A percentile compares a stretch with the other conserved stretches of the same genome.
Conservation (phyloP, 2,797 vertebrate species). For the Yasuhikotakia modesta region DNA sequence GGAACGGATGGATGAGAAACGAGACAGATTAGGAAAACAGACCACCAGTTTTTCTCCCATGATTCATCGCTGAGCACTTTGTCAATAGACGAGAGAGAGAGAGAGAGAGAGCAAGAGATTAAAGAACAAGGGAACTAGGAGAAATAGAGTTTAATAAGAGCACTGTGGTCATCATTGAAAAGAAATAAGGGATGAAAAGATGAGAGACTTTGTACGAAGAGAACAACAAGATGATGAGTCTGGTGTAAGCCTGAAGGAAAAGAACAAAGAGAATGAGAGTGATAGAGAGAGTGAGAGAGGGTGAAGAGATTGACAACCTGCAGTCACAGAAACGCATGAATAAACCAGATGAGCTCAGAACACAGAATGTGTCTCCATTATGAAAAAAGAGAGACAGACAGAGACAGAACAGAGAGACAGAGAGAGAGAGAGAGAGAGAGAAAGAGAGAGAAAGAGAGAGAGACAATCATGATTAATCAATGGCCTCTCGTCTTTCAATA, state of each 20-base stretch:
- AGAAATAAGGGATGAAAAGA: conserved; percentile 39
- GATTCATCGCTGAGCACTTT: conserved; percentile 70
- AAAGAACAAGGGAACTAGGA: conserved; percentile 32
- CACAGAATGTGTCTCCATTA: conserved; percentile 57
- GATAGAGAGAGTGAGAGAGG: too few species aligned
- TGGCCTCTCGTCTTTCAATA: conserved; percentile 59
- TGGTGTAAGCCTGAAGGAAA: too few species aligned
- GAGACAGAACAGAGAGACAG: conserved; percentile 32
- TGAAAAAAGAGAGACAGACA: conserved; percentile 31
- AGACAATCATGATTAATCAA: conserved; percentile 80
- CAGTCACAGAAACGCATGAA: conserved; percentile 73
- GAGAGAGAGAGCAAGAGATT: conserved; percentile 16
- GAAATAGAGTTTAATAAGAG: conserved; percentile 58
- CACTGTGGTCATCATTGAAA: conserved; percentile 55
- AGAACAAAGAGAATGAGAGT: too few species aligned
- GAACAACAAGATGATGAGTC: too few species aligned
- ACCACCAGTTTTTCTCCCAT: conserved; percentile 66
- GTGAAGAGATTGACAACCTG: conserved; percentile 74
- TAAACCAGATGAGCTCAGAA: conserved; percentile 66
- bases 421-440: conserved; percentile 11
- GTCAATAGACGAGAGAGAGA: conserved; percentile 62
- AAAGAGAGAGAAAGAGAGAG: conserved; percentile 40
- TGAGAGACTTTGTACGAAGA: neutral
- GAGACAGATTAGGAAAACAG: conserved; percentile 63
- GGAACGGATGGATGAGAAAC: conserved; percentile 40